A percentile compares a stretch with the other conserved stretches of the same genome.
Evolutionary conservation across 2,888 invertebrate genomes (phyloP).

Genomic region (Brachycybe producta): DNA sequence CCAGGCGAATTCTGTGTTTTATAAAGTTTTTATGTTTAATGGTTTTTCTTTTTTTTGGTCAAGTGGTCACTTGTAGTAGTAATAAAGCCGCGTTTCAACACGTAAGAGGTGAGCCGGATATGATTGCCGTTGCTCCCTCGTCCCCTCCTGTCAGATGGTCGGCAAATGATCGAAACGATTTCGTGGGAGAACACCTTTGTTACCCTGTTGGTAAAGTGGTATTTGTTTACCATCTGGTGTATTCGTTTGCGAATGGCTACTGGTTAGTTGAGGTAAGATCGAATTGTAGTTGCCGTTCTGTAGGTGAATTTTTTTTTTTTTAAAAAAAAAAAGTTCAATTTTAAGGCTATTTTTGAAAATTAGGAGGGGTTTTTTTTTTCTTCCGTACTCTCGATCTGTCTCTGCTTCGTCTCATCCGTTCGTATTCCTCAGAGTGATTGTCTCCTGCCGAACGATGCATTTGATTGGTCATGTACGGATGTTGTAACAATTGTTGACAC

Average conservation of each 20-base stretch:
- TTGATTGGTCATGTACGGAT: slow-evolving; percentile 84
- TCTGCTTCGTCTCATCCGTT: slow-evolving; percentile 42
- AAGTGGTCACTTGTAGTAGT: slow-evolving; percentile 14
- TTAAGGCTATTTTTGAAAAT: no score
- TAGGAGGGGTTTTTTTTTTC: background rate
- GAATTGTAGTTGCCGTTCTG: slow-evolving; percentile 20
- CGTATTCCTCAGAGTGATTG: slow-evolving; percentile 49
- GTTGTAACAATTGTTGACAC: slow-evolving; percentile 76
- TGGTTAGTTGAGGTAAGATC: slow-evolving; percentile 13
- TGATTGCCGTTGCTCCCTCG: background rate
- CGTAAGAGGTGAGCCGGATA: slow-evolving; percentile 1
- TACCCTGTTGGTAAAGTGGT: slow-evolving; percentile 27
- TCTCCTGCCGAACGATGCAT: slow-evolving; percentile 63
- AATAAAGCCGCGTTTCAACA: slow-evolving; percentile 11
- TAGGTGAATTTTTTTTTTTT: background rate
- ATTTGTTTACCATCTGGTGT: slow-evolving; percentile 23
- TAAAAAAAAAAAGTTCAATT: no score
- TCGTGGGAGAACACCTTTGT: slow-evolving; percentile 27
- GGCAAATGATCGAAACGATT: slow-evolving; percentile 40
- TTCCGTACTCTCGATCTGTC: slow-evolving; percentile 47
- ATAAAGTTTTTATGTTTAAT: no score
- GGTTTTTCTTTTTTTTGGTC: no score
- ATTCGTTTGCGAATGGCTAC: slow-evolving; percentile 10
- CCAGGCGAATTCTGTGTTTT: no score
- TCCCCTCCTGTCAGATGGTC: slow-evolving; percentile 47